phyloP scores from a whole-genome alignment of 1,140 invertebrate species.

The Bactericera cockerelli region DNA sequence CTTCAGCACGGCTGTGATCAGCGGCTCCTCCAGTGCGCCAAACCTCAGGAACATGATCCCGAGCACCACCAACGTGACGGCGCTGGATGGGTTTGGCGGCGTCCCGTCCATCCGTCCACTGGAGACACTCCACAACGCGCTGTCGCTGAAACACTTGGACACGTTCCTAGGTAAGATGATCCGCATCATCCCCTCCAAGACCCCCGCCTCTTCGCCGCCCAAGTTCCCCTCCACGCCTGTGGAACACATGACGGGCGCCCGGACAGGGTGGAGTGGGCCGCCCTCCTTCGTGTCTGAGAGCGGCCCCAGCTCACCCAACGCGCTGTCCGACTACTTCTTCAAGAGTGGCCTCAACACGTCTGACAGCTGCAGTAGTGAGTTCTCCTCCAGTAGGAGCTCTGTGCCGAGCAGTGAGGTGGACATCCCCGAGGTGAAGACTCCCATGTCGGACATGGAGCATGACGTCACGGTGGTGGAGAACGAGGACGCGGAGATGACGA shows the following conservation, averaged over 20 bases:
- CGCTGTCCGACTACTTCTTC: conserved; percentile 33
- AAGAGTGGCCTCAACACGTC: conserved; percentile 28
- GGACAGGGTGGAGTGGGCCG: conserved; percentile 41
- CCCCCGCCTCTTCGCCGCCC: conserved; percentile 52
- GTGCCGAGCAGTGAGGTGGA: conserved; percentile 15
- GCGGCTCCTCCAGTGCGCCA: conserved; percentile 76
- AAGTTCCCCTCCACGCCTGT: conserved; percentile 39
- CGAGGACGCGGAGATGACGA: conserved; percentile 26
- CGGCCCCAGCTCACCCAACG: conserved; percentile 48
- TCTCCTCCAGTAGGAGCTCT: conserved; percentile 36
- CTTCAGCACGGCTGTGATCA: conserved; percentile 87
- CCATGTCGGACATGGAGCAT: conserved; percentile 4
- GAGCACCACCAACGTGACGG: conserved; percentile 48
- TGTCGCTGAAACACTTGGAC: conserved; percentile 80
- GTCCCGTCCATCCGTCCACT: conserved; percentile 85
- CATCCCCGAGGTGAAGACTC: conserved; percentile 11
- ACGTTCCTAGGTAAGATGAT: conserved; percentile 73
- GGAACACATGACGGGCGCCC: conserved; percentile 25
- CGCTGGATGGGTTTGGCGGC: conserved; percentile 66
- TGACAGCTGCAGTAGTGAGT: conserved; percentile 36
- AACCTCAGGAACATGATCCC: conserved; percentile 76
- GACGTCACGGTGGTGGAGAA: conserved; percentile 28
- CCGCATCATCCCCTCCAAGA: conserved; percentile 44
- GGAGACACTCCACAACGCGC: conserved; percentile 88
- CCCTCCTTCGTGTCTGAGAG: conserved; percentile 43